Conservation (phyloP, 2,797 vertebrate genomes). For the Scomberomorus guttatus region DNA sequence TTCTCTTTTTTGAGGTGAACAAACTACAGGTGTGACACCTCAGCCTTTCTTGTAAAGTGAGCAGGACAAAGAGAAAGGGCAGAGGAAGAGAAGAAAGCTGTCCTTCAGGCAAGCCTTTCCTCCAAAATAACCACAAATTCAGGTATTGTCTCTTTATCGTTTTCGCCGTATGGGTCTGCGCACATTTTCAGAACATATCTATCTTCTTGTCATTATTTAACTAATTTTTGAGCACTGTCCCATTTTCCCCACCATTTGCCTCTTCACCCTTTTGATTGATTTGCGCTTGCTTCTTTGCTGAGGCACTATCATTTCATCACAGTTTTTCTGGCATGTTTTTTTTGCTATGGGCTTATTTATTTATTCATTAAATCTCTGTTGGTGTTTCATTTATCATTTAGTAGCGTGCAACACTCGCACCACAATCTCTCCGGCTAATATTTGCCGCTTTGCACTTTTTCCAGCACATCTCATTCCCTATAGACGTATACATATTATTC, state of each 20-base stretch:
- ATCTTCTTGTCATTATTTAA: slow-evolving; percentile 30
- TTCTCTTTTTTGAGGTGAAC: slow-evolving; percentile 53
- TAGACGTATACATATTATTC: slow-evolving; percentile 46
- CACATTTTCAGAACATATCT: slow-evolving; percentile 9
- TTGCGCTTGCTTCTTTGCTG: slow-evolving; percentile 48
- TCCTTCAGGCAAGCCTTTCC: slow-evolving; percentile 56
- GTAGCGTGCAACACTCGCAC: slow-evolving; percentile 48
- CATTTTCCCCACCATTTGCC: slow-evolving; percentile 25
- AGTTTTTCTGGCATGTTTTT: slow-evolving; percentile 32
- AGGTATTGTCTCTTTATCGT: slow-evolving; percentile 75
- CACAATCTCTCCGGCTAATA: slow-evolving; percentile 47
- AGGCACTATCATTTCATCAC: slow-evolving; percentile 60
- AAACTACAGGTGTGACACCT: slow-evolving; percentile 73
- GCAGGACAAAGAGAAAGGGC: slow-evolving; percentile 56
- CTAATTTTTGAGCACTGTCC: slow-evolving; percentile 28
- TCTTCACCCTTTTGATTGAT: slow-evolving; percentile 54
- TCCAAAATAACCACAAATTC: slow-evolving; percentile 55
- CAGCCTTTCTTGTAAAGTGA: slow-evolving; percentile 65
- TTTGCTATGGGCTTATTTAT: slow-evolving; percentile 65
- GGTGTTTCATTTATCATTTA: slow-evolving; percentile 76
- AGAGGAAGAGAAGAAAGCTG: slow-evolving; percentile 66
- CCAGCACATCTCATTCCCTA: slow-evolving; percentile 32
- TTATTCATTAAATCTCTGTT: slow-evolving; percentile 76
- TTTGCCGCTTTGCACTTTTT: slow-evolving; percentile 63
- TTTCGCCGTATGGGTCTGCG: neutral